Base-by-base conservation (phyloP, 1,140 invertebrate genomes). In the Zaprionus davidi region DNA sequence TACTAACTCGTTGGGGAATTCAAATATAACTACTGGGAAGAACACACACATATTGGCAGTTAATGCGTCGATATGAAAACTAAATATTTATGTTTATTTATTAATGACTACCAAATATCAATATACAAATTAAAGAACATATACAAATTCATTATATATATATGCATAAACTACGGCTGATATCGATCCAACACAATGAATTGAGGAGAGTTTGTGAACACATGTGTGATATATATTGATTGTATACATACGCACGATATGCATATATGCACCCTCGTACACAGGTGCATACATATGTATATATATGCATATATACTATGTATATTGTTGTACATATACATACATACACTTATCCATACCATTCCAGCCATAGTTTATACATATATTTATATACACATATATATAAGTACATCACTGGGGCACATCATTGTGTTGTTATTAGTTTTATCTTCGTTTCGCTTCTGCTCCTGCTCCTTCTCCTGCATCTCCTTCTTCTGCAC, bases 41-140 rank as follows among this genome's bases (percentile, higher is more conserved):
- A 20, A 51, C 46, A 51, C 46, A 51, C 46, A 51, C 46, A 24
- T 24, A 24, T 46, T 46, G 31, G 31, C 11, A 38, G 38, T 38
- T 41, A 56, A 31, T 56, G 58, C 38, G 56, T 58, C 26, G 68
- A 71, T 59, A 59, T 66, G 56, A 76, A 76, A 72, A 76, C 46
- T 78, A 64, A 69, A 68, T 70, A 68, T 71, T 76, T 73, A 84
- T 81, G 71, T 83, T 83, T 81, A 81, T 88, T 87, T 87, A 87
- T 88, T 87, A 81, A 88, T 83, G 84, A 80, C 77, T 88, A 84
- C 81, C 71, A 88, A 87, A 87, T 81, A 88, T 81, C 78, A 84
- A 87, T 87, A 79, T 88, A 87, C 81, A 87, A 88, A 87, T 88
- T 84, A 84, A 81, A 88, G 81, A 81, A 88, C 80, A 87, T 88